Conservation (phyloP, 2,113 vertebrate genomes). For the Chloropsis cyanopogon region DNA sequence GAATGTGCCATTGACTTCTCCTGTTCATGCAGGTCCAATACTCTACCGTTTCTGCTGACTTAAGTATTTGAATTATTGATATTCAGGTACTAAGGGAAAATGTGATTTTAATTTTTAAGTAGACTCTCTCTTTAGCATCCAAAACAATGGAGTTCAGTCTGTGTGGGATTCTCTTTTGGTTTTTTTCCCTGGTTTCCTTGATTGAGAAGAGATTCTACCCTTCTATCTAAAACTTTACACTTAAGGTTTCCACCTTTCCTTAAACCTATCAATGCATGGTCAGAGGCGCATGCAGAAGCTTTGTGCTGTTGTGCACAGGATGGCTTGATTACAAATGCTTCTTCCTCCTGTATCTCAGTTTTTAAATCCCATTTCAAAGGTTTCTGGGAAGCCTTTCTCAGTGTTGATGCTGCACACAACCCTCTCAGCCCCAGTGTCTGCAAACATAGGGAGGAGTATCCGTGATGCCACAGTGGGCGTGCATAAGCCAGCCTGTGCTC, state of each 20-base stretch:
- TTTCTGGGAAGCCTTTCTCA: background rate
- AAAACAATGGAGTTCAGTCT: background rate
- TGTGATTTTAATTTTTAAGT: background rate
- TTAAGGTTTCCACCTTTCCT: background rate
- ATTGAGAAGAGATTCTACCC: background rate
- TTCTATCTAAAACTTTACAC: background rate
- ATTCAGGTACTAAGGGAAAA: background rate
- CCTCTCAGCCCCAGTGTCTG: background rate
- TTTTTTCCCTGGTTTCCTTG: background rate
- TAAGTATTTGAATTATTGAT: background rate
- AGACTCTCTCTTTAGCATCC: background rate
- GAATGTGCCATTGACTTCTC: background rate
- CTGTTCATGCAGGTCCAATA: background rate
- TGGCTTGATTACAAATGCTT: background rate
- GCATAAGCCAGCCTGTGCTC: background rate
- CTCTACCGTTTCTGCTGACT: background rate
- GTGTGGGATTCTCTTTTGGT: background rate
- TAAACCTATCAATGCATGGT: background rate
- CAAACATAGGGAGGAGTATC: background rate
- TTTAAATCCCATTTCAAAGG: background rate
- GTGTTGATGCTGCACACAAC: background rate
- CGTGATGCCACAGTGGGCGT: fast-evolving
- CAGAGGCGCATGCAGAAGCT: background rate
- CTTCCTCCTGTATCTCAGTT: background rate
- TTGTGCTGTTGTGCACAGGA: background rate